Evolutionary conservation across 2,113 vertebrate species (phyloP).

Genomic region (Chaenogobius annularis): DNA sequence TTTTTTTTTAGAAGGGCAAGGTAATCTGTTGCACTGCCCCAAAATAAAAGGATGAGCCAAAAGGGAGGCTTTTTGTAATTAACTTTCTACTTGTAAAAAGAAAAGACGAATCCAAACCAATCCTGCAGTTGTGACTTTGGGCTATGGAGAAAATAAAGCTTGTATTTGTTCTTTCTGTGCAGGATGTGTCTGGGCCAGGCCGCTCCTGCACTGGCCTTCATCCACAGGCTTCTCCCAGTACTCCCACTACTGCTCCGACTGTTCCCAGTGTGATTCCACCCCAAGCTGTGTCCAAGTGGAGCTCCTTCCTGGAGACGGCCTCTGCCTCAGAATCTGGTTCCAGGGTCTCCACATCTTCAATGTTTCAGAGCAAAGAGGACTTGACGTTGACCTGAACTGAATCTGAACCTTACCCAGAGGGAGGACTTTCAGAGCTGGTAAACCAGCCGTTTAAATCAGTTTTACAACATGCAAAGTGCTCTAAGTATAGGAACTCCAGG

Average conservation of each 20-base stretch:
- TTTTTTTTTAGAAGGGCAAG: too few species aligned
- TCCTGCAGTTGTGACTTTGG: too few species aligned
- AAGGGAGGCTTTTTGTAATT: too few species aligned
- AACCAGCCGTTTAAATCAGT: too few species aligned
- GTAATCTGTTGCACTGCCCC: too few species aligned
- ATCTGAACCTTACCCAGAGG: not conserved
- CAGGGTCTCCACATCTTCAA: not conserved
- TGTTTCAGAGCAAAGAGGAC: not conserved
- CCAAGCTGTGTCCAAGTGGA: not conserved
- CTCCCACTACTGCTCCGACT: not conserved
- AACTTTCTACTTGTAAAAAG: too few species aligned
- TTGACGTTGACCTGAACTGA: not conserved
- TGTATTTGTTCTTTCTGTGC: not conserved
- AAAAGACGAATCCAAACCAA: too few species aligned
- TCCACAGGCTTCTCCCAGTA: not conserved
- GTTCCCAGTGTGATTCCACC: not conserved
- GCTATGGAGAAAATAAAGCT: not conserved
- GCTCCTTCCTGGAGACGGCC: not conserved
- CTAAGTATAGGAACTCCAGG: too few species aligned
- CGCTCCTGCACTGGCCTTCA: not conserved
- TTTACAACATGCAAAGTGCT: too few species aligned
- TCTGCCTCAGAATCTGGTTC: not conserved
- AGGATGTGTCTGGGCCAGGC: not conserved
- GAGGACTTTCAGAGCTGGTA: not conserved
- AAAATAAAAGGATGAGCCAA: too few species aligned